These are phyloP conservation scores for Eristalis arbustorum DNA, from an alignment of 2,888 invertebrate species.

Conservation along the genomic window DNA sequence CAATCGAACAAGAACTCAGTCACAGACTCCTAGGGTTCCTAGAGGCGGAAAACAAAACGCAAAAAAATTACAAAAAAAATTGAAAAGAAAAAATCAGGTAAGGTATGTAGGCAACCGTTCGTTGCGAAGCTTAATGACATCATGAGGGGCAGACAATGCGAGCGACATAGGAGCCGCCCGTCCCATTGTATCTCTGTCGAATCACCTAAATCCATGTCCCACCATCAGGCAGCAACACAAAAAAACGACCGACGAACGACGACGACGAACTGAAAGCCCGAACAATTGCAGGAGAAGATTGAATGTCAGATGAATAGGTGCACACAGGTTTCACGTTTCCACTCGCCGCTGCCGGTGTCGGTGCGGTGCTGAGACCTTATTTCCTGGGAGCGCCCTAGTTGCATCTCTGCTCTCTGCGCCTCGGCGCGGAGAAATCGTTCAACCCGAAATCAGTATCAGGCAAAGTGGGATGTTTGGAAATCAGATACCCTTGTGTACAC, in stretches of 20 bases:
- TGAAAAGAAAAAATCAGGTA: background rate
- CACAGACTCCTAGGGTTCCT: background rate
- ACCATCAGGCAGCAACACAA: background rate
- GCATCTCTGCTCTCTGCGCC: background rate
- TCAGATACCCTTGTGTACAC: conserved; percentile 66
- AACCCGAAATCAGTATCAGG: conserved; percentile 65
- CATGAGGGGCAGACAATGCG: conserved; percentile 53
- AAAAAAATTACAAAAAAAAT: background rate
- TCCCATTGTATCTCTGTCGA: conserved; percentile 39
- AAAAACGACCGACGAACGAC: background rate
- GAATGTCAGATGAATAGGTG: conserved; percentile 68
- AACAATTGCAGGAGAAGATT: conserved; percentile 66
- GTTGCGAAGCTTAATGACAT: conserved; percentile 61
- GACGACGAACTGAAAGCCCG: conserved; percentile 6
- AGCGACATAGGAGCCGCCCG: conserved; percentile 60
- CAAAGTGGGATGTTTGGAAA: conserved; percentile 70
- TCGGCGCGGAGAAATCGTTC: conserved; percentile 46
- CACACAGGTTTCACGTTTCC: conserved; percentile 69
- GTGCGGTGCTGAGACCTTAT: conserved; percentile 57
- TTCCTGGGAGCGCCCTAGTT: conserved; percentile 70
- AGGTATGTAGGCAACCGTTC: conserved; percentile 17
- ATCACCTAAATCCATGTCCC: conserved; percentile 58
- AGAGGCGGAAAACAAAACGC: background rate
- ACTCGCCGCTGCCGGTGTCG: background rate
- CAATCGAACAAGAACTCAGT: background rate